Conservation (phyloP, 2,113 vertebrate species). For the Entelurus aequoreus region DNA sequence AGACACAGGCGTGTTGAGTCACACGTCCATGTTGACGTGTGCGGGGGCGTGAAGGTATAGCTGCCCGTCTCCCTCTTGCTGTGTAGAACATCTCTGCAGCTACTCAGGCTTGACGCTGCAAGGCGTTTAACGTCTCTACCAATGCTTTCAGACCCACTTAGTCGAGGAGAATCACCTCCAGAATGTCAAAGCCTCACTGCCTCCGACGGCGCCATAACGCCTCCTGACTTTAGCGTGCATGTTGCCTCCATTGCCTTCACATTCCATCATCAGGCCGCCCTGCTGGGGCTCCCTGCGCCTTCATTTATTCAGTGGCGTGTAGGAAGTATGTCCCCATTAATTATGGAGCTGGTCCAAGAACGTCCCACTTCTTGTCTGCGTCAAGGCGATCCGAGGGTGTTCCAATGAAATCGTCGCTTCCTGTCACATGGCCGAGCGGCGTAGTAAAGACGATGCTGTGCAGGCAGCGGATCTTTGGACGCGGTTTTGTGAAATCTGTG, state of each 20-base stretch:
- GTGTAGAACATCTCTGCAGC: conserved; percentile 16
- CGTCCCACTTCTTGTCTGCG: background rate
- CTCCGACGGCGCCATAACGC: background rate
- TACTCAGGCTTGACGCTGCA: conserved; percentile 19
- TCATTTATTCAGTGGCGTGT: conserved; percentile 62
- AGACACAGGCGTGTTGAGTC: background rate
- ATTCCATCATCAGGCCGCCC: conserved; percentile 16
- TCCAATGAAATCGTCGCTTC: background rate
- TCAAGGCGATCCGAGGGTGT: background rate
- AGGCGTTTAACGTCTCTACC: conserved; percentile 12
- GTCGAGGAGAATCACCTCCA: conserved; percentile 10
- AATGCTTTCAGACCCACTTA: conserved; percentile 49
- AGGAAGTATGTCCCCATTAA: conserved; percentile 62
- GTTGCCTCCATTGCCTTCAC: conserved; percentile 22
- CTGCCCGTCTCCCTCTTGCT: conserved; percentile 18
- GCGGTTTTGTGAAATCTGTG: background rate
- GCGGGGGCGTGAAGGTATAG: conserved; percentile 16
- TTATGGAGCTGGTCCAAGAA: conserved; percentile 39
- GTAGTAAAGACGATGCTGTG: background rate
- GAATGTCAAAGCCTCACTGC: background rate
- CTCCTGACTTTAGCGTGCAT: background rate
- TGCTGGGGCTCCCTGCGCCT: conserved; percentile 22
- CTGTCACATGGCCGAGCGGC: background rate
- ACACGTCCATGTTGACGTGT: background rate
- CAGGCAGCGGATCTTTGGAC: background rate